phyloP scores from a whole-genome alignment of 37 sponge, comb jelly and placozoan genomes.

The Spongia lamella region DNA sequence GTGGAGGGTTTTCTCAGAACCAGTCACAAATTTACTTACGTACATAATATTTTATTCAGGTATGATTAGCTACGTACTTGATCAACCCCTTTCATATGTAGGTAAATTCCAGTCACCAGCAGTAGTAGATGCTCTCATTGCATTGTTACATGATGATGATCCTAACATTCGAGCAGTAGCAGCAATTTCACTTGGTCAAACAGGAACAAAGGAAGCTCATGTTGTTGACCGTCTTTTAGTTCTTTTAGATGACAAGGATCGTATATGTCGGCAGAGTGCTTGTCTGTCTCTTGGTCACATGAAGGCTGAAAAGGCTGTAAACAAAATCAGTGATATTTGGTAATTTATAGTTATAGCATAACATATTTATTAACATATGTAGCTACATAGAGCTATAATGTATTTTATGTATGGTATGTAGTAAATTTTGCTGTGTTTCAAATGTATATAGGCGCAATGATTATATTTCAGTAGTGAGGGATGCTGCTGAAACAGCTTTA shows the following conservation, averaged over 20 bases:
- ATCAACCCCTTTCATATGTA: too few relatives aligned
- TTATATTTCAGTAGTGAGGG: slow-evolving; percentile 90
- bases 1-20: too few relatives aligned
- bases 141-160: slow-evolving; percentile 74
- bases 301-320: slow-evolving; percentile 75
- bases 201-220: slow-evolving; percentile 51
- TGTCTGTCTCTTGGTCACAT: slow-evolving; percentile 88
- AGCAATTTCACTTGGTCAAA: slow-evolving; percentile 90
- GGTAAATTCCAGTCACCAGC: slow-evolving; percentile 85
- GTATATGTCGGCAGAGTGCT: slow-evolving; percentile 90
- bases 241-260: slow-evolving; percentile 79
- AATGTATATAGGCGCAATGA: slow-evolving; percentile 83
- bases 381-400: too few relatives aligned
- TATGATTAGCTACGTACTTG: too few relatives aligned
- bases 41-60: too few relatives aligned
- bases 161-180: slow-evolving; percentile 97
- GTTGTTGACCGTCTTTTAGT: slow-evolving; percentile 60
- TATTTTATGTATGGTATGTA: too few relatives aligned
- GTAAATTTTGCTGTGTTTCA: too few relatives aligned
- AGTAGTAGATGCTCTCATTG: slow-evolving; percentile 80
- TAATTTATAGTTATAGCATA: slow-evolving; percentile 1
- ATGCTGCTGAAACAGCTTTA: slow-evolving; percentile 90
- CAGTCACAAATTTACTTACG: too few relatives aligned
- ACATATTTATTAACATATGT: too few relatives aligned
- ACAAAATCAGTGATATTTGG: slow-evolving; percentile 81